Base-by-base conservation (phyloP, 2,888 invertebrate genomes). In the Lycophotia porphyrea region DNA sequence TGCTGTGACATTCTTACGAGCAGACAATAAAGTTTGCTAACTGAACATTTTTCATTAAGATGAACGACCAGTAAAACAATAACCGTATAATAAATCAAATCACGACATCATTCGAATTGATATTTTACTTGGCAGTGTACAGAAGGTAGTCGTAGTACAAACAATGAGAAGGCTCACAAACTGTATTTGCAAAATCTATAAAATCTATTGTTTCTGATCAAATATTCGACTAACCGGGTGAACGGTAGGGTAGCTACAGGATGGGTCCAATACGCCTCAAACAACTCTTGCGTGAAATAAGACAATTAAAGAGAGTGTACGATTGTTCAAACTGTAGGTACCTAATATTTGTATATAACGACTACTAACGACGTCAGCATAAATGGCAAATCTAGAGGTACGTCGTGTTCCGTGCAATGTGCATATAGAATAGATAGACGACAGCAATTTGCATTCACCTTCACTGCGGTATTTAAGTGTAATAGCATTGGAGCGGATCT, bases 401-500 rank as follows among this genome's bases (percentile, higher is more conserved):
- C 82, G 42, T 81, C 67, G 47, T 34, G 44, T 39, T 66, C 75
- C 70, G 55, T 78, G 66, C 76, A 70, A 39, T 66, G 63, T 78
- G 61, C 73, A 74, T 74, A 67, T 75, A 84, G 65, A 68, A 72
- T 63, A 72, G 68, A 69, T 79, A 78, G 74, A 81, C 67, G 72
- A 71, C 47, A 84, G 81, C 81, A 79, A 87, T 86, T 88, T 85
- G 86, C 83, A 87, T 85, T 88, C 76, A 71, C 84, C 81, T 86
- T 85, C 81, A 80, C 81, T 80, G 82, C 71, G 68, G 76, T 75
- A 80, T 85, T 82, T 83, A 79, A 79, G 81, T 80, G 70, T 84
- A 84, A 82, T 84, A 76, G 75, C 79, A 78, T 73, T 71, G 47
- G 74, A 78, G 71, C 69, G 74, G 49, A 77, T 78, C 73, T 73